Percentiles rank a stretch among this genome's conserved stretches.
Conservation (phyloP, 2,888 invertebrate genomes). For the Drosophila suboccidentalis region DNA sequence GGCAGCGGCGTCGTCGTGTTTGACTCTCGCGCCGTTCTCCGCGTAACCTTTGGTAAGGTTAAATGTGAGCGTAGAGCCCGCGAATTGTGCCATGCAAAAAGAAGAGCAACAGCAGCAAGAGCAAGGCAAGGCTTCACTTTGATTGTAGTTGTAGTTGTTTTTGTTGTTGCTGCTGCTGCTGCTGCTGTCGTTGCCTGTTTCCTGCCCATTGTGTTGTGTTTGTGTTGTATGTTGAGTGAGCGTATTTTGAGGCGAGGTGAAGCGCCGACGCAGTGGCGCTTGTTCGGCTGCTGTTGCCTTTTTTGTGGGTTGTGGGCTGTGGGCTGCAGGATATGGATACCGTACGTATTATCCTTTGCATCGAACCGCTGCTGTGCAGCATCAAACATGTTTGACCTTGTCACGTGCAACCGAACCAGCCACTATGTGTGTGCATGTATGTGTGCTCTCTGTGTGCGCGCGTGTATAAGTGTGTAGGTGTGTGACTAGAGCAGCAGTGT, state of each 20-base stretch:
- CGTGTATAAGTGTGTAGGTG: conserved; percentile 9
- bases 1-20: conserved; percentile 14
- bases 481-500: not conserved
- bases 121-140: conserved; percentile 56
- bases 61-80: conserved; percentile 68
- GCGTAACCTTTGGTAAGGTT: conserved; percentile 75
- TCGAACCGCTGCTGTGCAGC: conserved; percentile 52
- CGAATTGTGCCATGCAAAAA: conserved; percentile 71
- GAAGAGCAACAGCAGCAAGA: conserved; percentile 38
- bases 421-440: conserved; percentile 20
- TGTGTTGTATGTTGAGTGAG: conserved; percentile 27
- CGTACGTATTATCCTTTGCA: conserved; percentile 64
- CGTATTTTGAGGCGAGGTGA: conserved; percentile 40
- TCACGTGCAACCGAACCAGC: conserved; percentile 54
- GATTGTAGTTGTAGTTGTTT: conserved; percentile 20
- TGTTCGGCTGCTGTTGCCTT: conserved; percentile 11
- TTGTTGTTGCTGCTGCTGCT: conserved; percentile 20
- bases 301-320: conserved; percentile 15
- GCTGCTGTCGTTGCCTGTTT: conserved; percentile 52
- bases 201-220: conserved; percentile 61
- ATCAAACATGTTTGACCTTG: conserved; percentile 61
- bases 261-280: conserved; percentile 68
- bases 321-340: conserved; percentile 37
- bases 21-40: conserved; percentile 47
- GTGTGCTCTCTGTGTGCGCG: conserved; percentile 6